Percentiles rank a stretch among this genome's conserved stretches.
Conservation (phyloP, 1,140 invertebrate genomes). For the Drosophila arizonae region DNA sequence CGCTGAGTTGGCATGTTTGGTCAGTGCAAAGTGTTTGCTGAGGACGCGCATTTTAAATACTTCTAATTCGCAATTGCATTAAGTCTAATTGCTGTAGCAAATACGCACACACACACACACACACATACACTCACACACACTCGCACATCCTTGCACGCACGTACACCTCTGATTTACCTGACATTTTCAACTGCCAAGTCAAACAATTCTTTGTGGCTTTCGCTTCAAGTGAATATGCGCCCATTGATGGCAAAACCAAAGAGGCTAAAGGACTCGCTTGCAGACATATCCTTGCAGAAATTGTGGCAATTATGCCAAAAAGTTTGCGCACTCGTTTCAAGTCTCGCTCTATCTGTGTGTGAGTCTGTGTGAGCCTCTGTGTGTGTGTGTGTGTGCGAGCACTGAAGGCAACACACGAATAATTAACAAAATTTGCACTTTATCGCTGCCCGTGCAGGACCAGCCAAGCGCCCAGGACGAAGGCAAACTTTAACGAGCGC, state of each 20-base stretch:
- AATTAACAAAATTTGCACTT: conserved; percentile 82
- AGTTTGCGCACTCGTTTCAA: conserved; percentile 44
- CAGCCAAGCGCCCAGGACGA: conserved; percentile 19
- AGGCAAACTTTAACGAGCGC: conserved; percentile 76
- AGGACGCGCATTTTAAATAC: conserved; percentile 22
- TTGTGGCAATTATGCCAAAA: conserved; percentile 76
- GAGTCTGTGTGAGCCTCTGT: too few relatives aligned
- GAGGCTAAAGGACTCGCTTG: conserved; percentile 12
- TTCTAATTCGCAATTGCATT: conserved; percentile 38
- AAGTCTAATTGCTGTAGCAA: conserved; percentile 47
- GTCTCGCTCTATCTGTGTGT: not conserved
- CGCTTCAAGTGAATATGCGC: conserved; percentile 21
- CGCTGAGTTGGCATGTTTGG: conserved; percentile 22
- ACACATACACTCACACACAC: not conserved
- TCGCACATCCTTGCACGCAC: not conserved
- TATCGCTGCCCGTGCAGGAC: conserved; percentile 72
- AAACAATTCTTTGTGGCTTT: conserved; percentile 15
- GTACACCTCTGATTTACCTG: conserved; percentile 9
- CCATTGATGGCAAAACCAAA: conserved; percentile 29
- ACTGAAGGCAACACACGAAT: conserved; percentile 68
- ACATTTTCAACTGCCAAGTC: conserved; percentile 22
- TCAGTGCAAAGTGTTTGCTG: conserved; percentile 11
- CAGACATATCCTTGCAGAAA: conserved; percentile 54
- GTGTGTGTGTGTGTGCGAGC: not conserved
- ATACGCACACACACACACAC: conserved; percentile 13